Conservation (phyloP, 2,888 invertebrate species). For the Rhimphoctona megacephalus region DNA sequence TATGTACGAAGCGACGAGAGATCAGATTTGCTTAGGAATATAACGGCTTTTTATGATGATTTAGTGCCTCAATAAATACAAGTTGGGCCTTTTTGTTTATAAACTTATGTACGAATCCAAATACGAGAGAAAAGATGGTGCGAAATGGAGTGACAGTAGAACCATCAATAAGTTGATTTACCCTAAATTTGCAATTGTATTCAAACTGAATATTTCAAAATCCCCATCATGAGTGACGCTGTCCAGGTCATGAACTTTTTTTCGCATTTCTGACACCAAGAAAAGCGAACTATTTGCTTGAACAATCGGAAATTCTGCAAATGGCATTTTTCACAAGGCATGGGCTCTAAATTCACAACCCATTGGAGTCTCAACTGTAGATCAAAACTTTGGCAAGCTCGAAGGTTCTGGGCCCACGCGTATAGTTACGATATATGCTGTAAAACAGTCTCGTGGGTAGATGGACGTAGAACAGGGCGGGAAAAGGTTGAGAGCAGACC, state of each 20-base stretch:
- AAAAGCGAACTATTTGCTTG: not conserved
- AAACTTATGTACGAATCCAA: not conserved
- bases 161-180: conserved; percentile 12
- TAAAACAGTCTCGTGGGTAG: conserved; percentile 26
- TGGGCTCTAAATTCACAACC: not conserved
- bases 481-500: conserved; percentile 18
- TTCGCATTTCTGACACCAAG: not conserved
- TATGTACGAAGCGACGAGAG: not conserved
- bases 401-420: conserved; percentile 37
- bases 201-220: not conserved
- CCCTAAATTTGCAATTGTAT: not conserved
- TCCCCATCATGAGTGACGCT: not conserved
- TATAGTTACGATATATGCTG: conserved; percentile 10
- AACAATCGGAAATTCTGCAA: not conserved
- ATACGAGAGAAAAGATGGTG: conserved; percentile 21
- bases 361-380: conserved; percentile 8
- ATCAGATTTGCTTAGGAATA: not conserved
- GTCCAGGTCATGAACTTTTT: not conserved
- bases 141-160: conserved; percentile 34
- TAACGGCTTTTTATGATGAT: not conserved
- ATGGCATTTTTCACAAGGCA: not conserved
- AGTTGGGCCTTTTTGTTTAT: not conserved
- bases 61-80: not conserved
- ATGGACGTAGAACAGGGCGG: conserved; percentile 18
- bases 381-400: conserved; percentile 11